These are phyloP conservation scores for Andrena cerasifolii DNA, from an alignment of 1,140 invertebrate species.

Conservation along the genomic window DNA sequence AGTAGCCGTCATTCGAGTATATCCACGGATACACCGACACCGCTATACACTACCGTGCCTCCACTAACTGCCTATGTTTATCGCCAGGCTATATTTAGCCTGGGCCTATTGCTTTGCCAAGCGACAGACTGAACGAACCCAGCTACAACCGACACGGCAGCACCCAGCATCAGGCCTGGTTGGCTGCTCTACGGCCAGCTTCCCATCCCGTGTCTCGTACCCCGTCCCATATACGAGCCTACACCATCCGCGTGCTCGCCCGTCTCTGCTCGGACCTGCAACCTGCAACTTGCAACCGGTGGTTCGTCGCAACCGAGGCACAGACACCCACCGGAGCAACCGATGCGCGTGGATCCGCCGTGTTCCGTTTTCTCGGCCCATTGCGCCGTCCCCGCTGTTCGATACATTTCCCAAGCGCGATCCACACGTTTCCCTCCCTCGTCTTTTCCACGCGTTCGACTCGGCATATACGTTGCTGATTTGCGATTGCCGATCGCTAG, in stretches of 20 bases:
- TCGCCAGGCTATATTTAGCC: conserved; percentile 76
- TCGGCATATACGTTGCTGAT: background rate
- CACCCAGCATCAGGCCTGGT: background rate
- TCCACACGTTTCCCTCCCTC: background rate
- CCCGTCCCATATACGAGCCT: conserved; percentile 32
- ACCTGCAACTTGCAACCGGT: too few species aligned
- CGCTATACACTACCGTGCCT: conserved; percentile 63
- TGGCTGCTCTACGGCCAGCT: background rate
- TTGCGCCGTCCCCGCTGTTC: background rate
- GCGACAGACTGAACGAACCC: conserved; percentile 62
- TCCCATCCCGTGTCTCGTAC: conserved; percentile 25
- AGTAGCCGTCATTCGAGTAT: conserved; percentile 44
- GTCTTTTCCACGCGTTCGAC: background rate
- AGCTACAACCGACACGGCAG: conserved; percentile 39
- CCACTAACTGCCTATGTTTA: conserved; percentile 76
- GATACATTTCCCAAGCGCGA: conserved; percentile 9
- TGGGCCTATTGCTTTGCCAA: conserved; percentile 73
- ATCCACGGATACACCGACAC: conserved; percentile 68
- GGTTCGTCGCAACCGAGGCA: background rate
- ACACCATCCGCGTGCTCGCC: background rate
- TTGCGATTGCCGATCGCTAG: too few species aligned
- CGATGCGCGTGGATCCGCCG: conserved; percentile 6
- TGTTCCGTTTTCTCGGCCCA: background rate
- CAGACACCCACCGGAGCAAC: conserved; percentile 26
- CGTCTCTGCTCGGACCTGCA: background rate